Conservation (phyloP, 2,888 invertebrate genomes). For the Melanophora roralis region DNA sequence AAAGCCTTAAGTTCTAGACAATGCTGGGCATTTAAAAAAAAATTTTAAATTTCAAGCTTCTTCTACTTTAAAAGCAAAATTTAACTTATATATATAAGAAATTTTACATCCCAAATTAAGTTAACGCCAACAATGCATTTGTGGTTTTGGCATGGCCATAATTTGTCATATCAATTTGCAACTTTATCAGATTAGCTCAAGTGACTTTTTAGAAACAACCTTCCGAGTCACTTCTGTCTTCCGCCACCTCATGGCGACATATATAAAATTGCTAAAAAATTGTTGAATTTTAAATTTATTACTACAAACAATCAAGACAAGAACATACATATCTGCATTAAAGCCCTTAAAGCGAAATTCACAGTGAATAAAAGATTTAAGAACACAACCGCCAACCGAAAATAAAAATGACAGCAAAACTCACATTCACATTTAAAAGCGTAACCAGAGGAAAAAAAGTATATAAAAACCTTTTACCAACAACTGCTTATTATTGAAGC, state of each 20-base stretch:
- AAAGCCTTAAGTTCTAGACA: no score
- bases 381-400: constrained; percentile 1
- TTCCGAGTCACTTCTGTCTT: not conserved
- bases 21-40: no score
- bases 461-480: constrained; percentile 12
- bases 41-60: constrained; percentile 14
- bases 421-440: constrained; percentile 16
- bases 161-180: constrained; percentile 44
- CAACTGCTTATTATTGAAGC: constrained; percentile 39
- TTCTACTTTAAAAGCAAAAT: not conserved
- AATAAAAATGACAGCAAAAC: constrained; percentile 27
- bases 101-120: not conserved
- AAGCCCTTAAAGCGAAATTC: constrained; percentile 51
- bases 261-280: not conserved
- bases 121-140: no score
- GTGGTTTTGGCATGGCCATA: not conserved
- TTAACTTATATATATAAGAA: constrained; percentile 5
- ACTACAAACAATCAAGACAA: constrained; percentile 43
- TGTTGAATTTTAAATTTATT: constrained; percentile 45
- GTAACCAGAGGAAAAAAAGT: not conserved
- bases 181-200: constrained; percentile 31
- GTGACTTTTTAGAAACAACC: constrained; percentile 14
- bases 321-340: constrained; percentile 56
- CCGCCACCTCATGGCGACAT: not conserved
- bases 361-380: constrained; percentile 38